phyloP scores from a whole-genome alignment of 2,797 vertebrate species.

The Mormyrops boulengeri region DNA sequence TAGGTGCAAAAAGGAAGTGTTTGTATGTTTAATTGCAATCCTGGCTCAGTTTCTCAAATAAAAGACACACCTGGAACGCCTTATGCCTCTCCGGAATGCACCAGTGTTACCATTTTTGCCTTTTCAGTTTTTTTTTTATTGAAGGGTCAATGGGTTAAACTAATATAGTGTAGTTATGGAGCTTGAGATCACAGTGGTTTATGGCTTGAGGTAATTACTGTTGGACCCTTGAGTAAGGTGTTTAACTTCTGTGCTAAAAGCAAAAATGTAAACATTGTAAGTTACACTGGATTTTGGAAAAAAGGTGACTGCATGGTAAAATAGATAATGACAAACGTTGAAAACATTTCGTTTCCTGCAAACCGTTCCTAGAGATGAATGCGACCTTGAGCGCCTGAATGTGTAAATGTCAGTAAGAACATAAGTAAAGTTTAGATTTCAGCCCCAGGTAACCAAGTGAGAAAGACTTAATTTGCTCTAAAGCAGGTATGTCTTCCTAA shows the following conservation, averaged over 20 bases:
- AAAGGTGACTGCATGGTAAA: not conserved
- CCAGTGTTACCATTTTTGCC: not conserved
- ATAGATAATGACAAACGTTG: not conserved
- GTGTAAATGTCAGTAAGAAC: not conserved
- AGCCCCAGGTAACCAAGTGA: not conserved
- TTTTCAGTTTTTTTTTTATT: not conserved
- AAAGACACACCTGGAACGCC: not conserved
- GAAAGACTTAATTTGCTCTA: not conserved
- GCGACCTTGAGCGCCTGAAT: not conserved
- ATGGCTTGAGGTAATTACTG: not conserved
- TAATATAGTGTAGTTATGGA: not conserved
- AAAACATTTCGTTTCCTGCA: not conserved
- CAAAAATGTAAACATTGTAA: conserved; percentile 5
- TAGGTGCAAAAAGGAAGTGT: not conserved
- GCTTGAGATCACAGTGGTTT: not conserved
- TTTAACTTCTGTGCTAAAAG: not conserved
- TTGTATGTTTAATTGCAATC: not conserved
- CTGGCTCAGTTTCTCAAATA: not conserved
- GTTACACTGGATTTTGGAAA: not conserved
- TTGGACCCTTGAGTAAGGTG: not conserved
- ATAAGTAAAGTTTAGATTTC: not conserved
- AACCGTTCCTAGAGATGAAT: not conserved
- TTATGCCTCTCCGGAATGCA: not conserved
- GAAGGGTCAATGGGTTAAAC: not conserved
- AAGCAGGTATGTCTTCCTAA: not conserved